Base-by-base conservation (phyloP, 2,888 invertebrate genomes). In the Microdon myrmicae region DNA sequence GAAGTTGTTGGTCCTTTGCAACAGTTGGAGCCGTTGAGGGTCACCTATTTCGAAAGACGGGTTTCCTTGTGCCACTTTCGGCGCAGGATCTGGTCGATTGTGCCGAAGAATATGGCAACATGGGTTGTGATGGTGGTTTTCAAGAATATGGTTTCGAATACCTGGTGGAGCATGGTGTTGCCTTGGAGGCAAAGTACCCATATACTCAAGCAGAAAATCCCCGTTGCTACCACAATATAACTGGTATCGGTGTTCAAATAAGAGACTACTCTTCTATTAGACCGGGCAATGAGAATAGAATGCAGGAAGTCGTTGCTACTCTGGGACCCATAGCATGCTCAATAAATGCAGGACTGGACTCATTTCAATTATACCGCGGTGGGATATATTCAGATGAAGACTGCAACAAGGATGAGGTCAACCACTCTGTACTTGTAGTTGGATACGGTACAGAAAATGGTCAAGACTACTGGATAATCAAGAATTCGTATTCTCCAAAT, bases 41-140 rank as follows among this genome's bases (percentile, higher is more conserved):
- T 0, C 74, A 77, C 69, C 70, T 73, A 5, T 80, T 71, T 66
- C 72, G 75, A 41, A 78, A 74, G 41, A 80, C 75, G 1, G 76
- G 76, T 0, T 48, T 74, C 3, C 64, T 80, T 14, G 73, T 75
- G 2, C 74, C 78, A 2, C 69, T 80, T 2, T 80, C 80, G 1
- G 74, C 75, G 26, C 80, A 80, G 58, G 76, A 80, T 55, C 66
- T 80, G 26, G 71, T 80, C 3, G 80, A 80, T 56, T 80, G 80
- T 49, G 75, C 76, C 20, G 72, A 73, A n/a, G 71, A 72, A 14
- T 76, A 76, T 41, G 77, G 77, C 19, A 74, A 70, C 45, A 71
- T 71, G 68, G 80, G 79, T 7, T 80, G 80, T 49, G 73, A 76
- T 12, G 80, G 80, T 43, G 80, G 80, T 20, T 75, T 75, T 19